Evolutionary conservation across 1,140 invertebrate species (phyloP).

Genomic region (Maconellicoccus hirsutus): DNA sequence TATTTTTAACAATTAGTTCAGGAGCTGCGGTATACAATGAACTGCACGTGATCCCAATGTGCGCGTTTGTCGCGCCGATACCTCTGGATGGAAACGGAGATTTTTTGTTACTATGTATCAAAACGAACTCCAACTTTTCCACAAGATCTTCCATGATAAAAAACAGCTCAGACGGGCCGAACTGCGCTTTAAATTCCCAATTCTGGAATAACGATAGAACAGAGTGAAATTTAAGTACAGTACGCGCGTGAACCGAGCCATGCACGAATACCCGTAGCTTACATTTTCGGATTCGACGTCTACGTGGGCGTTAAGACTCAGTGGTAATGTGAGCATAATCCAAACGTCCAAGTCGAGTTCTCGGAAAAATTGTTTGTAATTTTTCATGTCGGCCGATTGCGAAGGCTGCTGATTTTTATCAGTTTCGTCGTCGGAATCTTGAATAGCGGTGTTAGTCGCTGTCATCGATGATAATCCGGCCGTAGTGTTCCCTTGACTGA

Average conservation of each 20-base stretch:
- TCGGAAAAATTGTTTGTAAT: slow-evolving; percentile 34
- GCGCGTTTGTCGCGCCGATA: slow-evolving; percentile 14
- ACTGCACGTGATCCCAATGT: slow-evolving; percentile 26
- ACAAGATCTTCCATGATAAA: slow-evolving; percentile 39
- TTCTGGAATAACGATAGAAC: slow-evolving; percentile 27
- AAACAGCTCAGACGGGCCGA: slow-evolving; percentile 37
- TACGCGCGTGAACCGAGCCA: not conserved
- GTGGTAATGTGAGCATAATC: slow-evolving; percentile 38
- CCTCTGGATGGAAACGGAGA: slow-evolving; percentile 26
- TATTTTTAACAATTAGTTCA: slow-evolving; percentile 28
- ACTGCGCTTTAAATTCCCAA: slow-evolving; percentile 30
- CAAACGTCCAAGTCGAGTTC: slow-evolving; percentile 42
- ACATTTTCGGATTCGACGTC: slow-evolving; percentile 29
- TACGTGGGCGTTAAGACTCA: slow-evolving; percentile 33
- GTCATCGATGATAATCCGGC: no score
- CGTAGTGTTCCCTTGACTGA: no score
- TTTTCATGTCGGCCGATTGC: slow-evolving; percentile 26
- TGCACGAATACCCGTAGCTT: not conserved
- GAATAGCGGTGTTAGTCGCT: not conserved
- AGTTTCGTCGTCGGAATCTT: slow-evolving; percentile 28
- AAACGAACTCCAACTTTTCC: slow-evolving; percentile 35
- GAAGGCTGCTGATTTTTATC: slow-evolving; percentile 21
- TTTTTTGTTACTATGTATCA: slow-evolving; percentile 26
- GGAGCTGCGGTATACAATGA: slow-evolving; percentile 27
- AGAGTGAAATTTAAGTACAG: not conserved